Percentiles rank a stretch among this genome's conserved stretches.
phyloP scores from a whole-genome alignment of 2,888 invertebrate genomes.

The Euzetes globulus region DNA sequence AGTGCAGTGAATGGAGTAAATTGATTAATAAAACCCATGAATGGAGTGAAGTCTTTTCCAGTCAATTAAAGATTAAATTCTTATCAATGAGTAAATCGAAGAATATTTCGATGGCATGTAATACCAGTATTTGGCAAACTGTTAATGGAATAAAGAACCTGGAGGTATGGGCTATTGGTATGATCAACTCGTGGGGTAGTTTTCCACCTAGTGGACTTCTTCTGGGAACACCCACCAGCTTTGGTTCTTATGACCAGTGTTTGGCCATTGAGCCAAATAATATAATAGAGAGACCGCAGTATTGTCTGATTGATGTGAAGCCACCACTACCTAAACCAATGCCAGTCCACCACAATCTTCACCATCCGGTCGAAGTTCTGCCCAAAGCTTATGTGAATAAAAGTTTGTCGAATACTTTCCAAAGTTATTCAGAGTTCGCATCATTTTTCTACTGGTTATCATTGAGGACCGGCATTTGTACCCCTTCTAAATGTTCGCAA shows the following conservation, averaged over 20 bases:
- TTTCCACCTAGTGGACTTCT: slow-evolving; percentile 25
- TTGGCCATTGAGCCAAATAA: not conserved
- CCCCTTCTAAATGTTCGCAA: slow-evolving; percentile 32
- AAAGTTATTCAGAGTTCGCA: not conserved
- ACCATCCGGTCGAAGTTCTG: slow-evolving; percentile 18
- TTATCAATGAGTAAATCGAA: not conserved
- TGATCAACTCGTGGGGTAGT: slow-evolving; percentile 33
- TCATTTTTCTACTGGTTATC: slow-evolving; percentile 34
- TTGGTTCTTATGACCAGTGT: slow-evolving; percentile 33
- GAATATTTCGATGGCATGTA: not conserved
- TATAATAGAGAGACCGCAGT: not conserved
- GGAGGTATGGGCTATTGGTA: not conserved
- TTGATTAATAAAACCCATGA: not conserved
- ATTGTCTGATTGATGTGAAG: slow-evolving; percentile 25
- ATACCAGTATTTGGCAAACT: not conserved
- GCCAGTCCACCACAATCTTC: slow-evolving; percentile 28
- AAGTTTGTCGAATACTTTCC: not conserved
- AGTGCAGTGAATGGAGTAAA: not conserved
- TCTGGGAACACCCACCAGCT: not conserved
- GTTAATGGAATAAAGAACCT: not conserved
- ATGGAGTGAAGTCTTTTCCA: not conserved
- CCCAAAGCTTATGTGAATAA: slow-evolving; percentile 17
- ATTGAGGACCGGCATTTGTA: slow-evolving; percentile 34
- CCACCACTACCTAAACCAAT: slow-evolving; percentile 21
- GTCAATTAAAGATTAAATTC: not conserved